phyloP scores from a whole-genome alignment of 2,888 invertebrate genomes.

The Odontocolon sp. region DNA sequence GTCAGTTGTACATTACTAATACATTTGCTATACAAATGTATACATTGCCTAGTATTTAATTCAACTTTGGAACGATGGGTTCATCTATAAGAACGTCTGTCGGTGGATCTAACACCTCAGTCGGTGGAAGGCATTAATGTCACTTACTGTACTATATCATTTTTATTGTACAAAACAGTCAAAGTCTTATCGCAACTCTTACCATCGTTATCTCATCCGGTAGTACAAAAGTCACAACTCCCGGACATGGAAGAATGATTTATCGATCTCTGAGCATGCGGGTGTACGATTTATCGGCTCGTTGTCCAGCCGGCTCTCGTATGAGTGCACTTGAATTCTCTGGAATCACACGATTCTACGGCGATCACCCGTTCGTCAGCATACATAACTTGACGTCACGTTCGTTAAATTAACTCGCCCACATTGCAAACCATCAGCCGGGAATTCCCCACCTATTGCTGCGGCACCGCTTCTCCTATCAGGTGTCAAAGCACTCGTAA shows the following conservation, averaged over 20 bases:
- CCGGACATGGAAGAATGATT: background rate
- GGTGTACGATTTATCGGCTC: background rate
- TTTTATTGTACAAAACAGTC: background rate
- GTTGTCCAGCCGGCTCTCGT: background rate
- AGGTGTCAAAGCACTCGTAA: conserved; percentile 31
- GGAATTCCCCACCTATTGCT: conserved; percentile 1
- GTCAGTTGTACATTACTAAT: too few relatives aligned
- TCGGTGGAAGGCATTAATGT: too few relatives aligned
- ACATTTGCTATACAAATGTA: too few relatives aligned
- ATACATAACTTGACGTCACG: background rate
- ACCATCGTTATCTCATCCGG: background rate
- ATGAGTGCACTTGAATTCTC: background rate
- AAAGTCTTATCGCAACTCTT: background rate
- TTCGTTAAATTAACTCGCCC: background rate
- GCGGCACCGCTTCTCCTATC: background rate
- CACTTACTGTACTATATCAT: background rate
- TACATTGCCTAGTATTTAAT: too few relatives aligned
- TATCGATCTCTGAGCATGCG: background rate
- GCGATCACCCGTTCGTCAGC: background rate
- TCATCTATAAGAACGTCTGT: background rate
- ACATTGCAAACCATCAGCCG: background rate
- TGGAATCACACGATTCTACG: background rate
- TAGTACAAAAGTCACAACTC: conserved; percentile 5
- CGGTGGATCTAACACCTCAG: too few relatives aligned
- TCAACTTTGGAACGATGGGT: background rate